Conservation (phyloP, 2,113 vertebrate species). For the Ammodytes marinus region DNA sequence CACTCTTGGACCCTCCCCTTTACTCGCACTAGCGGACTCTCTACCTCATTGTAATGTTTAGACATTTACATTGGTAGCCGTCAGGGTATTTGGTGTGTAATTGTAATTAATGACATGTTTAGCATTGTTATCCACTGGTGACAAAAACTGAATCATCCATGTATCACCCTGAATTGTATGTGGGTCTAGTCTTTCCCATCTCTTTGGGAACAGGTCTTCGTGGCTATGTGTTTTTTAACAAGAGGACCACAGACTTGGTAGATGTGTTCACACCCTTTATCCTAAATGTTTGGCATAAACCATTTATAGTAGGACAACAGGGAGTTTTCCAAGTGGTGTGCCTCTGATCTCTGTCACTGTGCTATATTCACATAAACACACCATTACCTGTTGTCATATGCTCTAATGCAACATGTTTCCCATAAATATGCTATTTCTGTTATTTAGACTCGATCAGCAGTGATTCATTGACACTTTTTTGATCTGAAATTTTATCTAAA, state of each 20-base stretch:
- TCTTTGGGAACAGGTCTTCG: constrained; percentile 28
- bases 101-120: neutral
- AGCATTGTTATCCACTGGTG: neutral
- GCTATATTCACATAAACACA: neutral
- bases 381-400: neutral
- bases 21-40: no score
- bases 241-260: neutral
- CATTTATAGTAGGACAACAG: neutral
- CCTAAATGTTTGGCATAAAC: neutral
- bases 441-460: no score
- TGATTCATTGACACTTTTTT: no score
- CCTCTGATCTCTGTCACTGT: no score
- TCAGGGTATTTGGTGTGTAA: neutral
- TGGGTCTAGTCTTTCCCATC: constrained; percentile 27
- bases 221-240: constrained; percentile 23
- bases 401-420: no score
- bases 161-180: neutral
- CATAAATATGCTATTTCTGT: no score
- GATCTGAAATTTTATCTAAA: no score
- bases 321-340: neutral
- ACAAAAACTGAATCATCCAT: neutral
- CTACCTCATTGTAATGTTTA: neutral
- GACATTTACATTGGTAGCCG: neutral
- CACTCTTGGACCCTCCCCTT: no score
- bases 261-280: neutral